Conservation (phyloP, 2,888 invertebrate genomes). For the Neocrepidodera transversa region DNA sequence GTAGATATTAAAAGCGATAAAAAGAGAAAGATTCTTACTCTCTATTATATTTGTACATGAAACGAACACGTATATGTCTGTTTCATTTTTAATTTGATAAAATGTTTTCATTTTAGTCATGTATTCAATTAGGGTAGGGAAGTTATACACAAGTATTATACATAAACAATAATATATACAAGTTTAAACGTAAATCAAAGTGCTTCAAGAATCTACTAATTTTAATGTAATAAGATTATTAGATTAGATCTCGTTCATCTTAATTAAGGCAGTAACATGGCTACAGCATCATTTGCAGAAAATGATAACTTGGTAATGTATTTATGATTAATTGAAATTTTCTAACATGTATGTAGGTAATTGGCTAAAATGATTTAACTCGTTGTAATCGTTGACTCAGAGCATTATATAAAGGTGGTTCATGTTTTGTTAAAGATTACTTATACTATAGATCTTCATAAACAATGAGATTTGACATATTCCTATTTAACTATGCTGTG, state of each 20-base stretch:
- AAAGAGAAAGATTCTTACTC: not conserved
- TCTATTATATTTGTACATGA: too few species aligned
- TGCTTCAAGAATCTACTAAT: not conserved
- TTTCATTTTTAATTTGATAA: conserved; percentile 3
- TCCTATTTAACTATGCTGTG: too few species aligned
- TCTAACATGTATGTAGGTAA: not conserved
- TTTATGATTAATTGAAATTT: conserved; percentile 2
- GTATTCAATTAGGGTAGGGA: conserved; percentile 5
- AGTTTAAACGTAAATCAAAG: not conserved
- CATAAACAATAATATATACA: conserved; percentile 10
- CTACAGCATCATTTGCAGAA: conserved; percentile 30
- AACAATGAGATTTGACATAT: too few species aligned
- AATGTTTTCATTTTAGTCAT: conserved; percentile 11
- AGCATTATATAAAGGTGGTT: not conserved
- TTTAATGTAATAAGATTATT: conserved; percentile 4
- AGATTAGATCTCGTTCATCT: conserved; percentile 10
- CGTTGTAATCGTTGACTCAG: conserved; percentile 1
- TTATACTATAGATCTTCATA: too few species aligned
- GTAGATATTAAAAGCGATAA: not conserved
- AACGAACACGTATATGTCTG: not conserved
- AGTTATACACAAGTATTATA: conserved; percentile 12
- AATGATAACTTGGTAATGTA: conserved; percentile 29
- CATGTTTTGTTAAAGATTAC: too few species aligned
- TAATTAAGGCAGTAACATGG: conserved; percentile 24
- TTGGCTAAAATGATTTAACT: not conserved